Percentiles rank a stretch among this genome's conserved stretches.
These are phyloP conservation scores for Gulo gulo DNA, from an alignment of 2,113 vertebrate genomes.

Conservation along the genomic window DNA sequence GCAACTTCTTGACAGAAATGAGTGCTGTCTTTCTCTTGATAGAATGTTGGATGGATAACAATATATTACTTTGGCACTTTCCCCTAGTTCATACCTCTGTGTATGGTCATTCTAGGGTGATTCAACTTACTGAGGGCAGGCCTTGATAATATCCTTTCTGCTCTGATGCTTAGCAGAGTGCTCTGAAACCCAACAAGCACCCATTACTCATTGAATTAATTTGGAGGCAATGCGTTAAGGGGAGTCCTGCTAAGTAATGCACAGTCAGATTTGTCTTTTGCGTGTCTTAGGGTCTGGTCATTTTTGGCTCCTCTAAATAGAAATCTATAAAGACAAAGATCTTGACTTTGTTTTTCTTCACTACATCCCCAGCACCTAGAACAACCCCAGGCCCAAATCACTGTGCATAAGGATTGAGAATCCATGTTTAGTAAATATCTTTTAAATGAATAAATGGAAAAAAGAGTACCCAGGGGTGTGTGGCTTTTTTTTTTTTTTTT, in stretches of 20 bases:
- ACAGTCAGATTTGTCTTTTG: not conserved
- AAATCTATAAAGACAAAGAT: not conserved
- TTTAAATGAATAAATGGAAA: not conserved
- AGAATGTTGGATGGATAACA: not conserved
- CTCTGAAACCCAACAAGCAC: not conserved
- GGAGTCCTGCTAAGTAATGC: not conserved
- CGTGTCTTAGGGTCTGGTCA: not conserved
- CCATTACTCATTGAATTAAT: not conserved
- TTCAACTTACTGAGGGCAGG: not conserved
- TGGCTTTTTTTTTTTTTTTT: conserved; percentile 9
- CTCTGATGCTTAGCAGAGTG: not conserved
- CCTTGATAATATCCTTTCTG: not conserved
- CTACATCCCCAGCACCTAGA: not conserved
- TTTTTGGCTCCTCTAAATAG: not conserved
- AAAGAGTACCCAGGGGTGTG: not conserved
- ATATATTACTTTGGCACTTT: not conserved
- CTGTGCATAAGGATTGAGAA: not conserved
- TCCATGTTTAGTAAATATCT: not conserved
- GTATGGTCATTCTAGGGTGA: not conserved
- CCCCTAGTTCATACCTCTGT: not conserved
- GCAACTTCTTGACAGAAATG: not conserved
- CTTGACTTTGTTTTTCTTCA: not conserved
- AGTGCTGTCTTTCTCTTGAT: not conserved
- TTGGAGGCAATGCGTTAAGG: not conserved
- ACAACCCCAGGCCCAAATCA: not conserved